phyloP scores from a whole-genome alignment of 2,797 vertebrate genomes.

The Petrocephalus schoutedeni region DNA sequence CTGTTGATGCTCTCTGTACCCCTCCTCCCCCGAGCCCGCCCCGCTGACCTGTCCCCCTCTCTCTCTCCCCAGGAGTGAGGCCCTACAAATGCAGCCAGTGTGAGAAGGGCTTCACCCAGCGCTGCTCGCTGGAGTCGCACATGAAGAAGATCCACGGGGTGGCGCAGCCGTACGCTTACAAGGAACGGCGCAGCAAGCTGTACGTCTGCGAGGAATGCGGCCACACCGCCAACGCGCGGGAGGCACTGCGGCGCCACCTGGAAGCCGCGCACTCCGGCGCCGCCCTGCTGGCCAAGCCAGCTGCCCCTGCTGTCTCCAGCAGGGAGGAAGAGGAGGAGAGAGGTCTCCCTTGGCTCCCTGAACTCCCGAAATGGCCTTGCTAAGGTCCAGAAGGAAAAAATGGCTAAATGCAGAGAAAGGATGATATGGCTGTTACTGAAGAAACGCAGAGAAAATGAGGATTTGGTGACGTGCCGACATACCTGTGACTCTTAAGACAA shows the following conservation, averaged over 20 bases:
- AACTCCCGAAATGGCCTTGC: constrained; percentile 41
- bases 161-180: constrained; percentile 84
- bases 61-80: constrained; percentile 67
- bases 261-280: constrained; percentile 72
- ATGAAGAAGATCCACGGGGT: constrained; percentile 90
- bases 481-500: not conserved
- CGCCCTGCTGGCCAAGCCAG: constrained; percentile 60
- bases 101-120: constrained; percentile 90
- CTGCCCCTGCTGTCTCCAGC: constrained; percentile 24
- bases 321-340: constrained; percentile 8
- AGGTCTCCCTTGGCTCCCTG: constrained; percentile 50
- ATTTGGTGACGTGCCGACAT: not conserved
- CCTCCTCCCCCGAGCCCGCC: not conserved
- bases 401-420: not conserved
- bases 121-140: constrained; percentile 90
- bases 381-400: constrained; percentile 49
- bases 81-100: constrained; percentile 85
- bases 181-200: constrained; percentile 88
- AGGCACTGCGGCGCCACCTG: constrained; percentile 72
- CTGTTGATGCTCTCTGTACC: not conserved
- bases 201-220: constrained; percentile 93
- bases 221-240: constrained; percentile 76
- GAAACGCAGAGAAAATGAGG: not conserved
- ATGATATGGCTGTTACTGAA: constrained; percentile 1
- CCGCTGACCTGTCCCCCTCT: not conserved